These are phyloP conservation scores for Alexandromys fortis DNA, from an alignment of 2,113 vertebrate species.

Conservation along the genomic window DNA sequence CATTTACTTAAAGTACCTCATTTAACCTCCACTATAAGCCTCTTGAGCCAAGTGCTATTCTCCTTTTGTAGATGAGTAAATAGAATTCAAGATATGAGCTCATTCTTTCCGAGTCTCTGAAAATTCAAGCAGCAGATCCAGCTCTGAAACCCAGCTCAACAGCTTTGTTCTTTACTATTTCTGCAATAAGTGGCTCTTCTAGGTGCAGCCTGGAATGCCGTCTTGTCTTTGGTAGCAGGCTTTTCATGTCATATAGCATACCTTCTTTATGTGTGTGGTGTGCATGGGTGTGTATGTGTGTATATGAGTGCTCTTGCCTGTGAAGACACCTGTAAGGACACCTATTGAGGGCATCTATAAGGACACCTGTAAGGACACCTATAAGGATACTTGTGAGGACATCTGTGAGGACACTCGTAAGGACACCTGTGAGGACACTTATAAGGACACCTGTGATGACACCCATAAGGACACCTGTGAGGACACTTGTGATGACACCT, in stretches of 20 bases:
- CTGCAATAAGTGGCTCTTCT: not conserved
- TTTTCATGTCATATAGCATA: not conserved
- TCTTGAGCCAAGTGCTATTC: not conserved
- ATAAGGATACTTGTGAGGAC: rapidly evolving
- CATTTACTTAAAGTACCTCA: conserved; percentile 38
- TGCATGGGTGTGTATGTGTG: not conserved
- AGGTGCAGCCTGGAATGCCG: not conserved
- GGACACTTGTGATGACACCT: too few species aligned
- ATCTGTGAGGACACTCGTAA: rapidly evolving
- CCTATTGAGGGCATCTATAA: too few species aligned
- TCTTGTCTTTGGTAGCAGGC: not conserved
- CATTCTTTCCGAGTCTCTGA: not conserved
- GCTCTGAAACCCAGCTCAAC: not conserved
- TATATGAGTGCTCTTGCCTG: not conserved
- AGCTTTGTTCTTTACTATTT: not conserved
- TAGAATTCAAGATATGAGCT: not conserved
- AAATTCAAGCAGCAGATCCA: not conserved
- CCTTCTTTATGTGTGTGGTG: not conserved
- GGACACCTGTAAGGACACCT: not conserved
- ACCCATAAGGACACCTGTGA: not conserved
- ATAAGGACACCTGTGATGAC: too few species aligned
- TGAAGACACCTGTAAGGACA: too few species aligned
- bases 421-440: not conserved
- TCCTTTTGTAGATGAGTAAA: conserved; percentile 16
- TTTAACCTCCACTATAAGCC: not conserved